Conservation (phyloP, 2,888 invertebrate species). For the Catonia carolina region DNA sequence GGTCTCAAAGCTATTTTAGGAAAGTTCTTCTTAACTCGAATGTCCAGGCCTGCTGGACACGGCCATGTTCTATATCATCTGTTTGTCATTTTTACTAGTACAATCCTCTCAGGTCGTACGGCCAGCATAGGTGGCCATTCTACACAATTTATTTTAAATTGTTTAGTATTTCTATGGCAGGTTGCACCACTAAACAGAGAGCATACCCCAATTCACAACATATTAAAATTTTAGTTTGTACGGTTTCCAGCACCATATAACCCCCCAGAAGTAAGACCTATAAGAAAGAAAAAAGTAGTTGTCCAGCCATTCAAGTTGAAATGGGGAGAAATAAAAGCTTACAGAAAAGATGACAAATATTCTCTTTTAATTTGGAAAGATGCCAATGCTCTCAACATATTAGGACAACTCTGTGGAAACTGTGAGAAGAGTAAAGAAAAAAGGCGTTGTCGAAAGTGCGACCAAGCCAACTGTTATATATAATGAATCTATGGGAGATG, state of each 20-base stretch:
- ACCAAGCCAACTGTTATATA: slow-evolving; percentile 14
- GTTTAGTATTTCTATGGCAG: not conserved
- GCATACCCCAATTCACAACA: too few relatives aligned
- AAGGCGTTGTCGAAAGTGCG: not conserved
- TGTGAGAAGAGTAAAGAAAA: slow-evolving; percentile 38
- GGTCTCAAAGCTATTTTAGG: too few relatives aligned
- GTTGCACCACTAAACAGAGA: too few relatives aligned
- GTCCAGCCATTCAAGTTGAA: not conserved
- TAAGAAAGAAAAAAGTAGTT: not conserved
- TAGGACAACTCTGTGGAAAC: slow-evolving; percentile 9
- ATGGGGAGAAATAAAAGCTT: not conserved
- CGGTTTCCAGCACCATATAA: too few relatives aligned
- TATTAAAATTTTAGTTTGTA: too few relatives aligned
- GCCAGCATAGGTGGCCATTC: too few relatives aligned
- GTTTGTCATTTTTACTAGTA: too few relatives aligned
- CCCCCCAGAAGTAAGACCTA: not conserved
- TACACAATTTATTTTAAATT: not conserved
- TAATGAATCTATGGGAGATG: slow-evolving; percentile 13
- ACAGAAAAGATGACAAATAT: slow-evolving; percentile 7
- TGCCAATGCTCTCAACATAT: slow-evolving; percentile 14
- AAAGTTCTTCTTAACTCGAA: not conserved
- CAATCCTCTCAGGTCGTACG: too few relatives aligned
- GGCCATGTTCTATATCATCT: too few relatives aligned
- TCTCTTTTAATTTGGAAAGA: slow-evolving; percentile 11
- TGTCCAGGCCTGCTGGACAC: too few relatives aligned